phyloP scores from a whole-genome alignment of 2,113 vertebrate genomes.

The Passer domesticus region DNA sequence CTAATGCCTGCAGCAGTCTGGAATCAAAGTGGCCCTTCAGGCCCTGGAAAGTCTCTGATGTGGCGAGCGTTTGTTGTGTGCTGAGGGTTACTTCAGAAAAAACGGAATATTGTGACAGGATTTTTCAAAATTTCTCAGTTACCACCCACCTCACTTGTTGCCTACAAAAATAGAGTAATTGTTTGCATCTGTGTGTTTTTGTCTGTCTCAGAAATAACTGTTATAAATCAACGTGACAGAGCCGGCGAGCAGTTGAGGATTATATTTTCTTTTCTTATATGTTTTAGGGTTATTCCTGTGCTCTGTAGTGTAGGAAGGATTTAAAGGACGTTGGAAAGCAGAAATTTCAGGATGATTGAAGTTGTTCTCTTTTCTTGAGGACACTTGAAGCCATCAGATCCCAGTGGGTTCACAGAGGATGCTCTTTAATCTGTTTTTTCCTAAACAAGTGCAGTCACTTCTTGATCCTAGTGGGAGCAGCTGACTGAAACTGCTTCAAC shows the following conservation, averaged over 20 bases:
- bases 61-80: slow-evolving; percentile 90
- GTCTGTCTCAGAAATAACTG: slow-evolving; percentile 75
- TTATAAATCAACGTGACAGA: slow-evolving; percentile 83
- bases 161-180: slow-evolving; percentile 90
- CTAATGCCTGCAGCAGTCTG: slow-evolving; percentile 91
- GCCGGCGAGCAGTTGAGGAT: slow-evolving; percentile 42
- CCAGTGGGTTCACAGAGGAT: not conserved
- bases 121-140: slow-evolving; percentile 82
- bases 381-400: not conserved
- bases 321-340: not conserved
- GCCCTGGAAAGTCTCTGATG: slow-evolving; percentile 90
- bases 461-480: accelerated
- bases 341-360: not conserved
- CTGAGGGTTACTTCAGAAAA: slow-evolving; percentile 77
- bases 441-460: not conserved
- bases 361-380: not conserved
- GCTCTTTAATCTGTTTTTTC: not conserved
- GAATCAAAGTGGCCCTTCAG: slow-evolving; percentile 89
- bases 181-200: slow-evolving; percentile 86
- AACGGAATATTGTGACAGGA: slow-evolving; percentile 81
- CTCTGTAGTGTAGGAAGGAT: not conserved
- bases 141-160: slow-evolving; percentile 89
- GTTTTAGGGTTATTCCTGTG: not conserved
- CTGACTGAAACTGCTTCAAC: not conserved
- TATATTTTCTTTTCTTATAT: slow-evolving; percentile 25